A percentile compares a stretch with the other conserved stretches of the same genome.
Evolutionary conservation across 2,797 vertebrate species (phyloP).

Genomic region (Neomorphus geoffroyi): DNA sequence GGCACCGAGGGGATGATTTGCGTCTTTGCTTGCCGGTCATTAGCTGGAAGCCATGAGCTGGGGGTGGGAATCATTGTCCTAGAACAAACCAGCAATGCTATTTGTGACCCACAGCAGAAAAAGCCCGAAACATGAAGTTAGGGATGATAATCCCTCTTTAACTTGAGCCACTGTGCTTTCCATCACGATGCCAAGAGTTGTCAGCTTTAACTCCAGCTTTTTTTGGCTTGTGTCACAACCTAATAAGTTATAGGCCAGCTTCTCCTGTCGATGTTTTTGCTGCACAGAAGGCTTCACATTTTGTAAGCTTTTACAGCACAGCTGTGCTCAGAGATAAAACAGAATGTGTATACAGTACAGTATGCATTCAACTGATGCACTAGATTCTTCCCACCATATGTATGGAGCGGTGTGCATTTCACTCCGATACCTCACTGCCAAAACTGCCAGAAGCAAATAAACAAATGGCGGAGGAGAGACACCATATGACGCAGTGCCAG

Average conservation of each 20-base stretch:
- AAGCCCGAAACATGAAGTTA: background rate
- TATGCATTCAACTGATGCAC: constrained; percentile 76
- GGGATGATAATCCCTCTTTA: background rate
- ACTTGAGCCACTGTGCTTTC: constrained; percentile 40
- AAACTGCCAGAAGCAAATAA: constrained; percentile 76
- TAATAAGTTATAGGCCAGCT: constrained; percentile 72
- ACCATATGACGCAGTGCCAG: constrained; percentile 43
- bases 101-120: background rate
- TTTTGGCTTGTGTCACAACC: constrained; percentile 71
- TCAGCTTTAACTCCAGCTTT: constrained; percentile 67
- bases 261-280: constrained; percentile 77
- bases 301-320: constrained; percentile 81
- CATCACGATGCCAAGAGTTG: constrained; percentile 40
- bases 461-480: constrained; percentile 68
- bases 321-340: constrained; percentile 80
- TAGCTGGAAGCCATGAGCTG: background rate
- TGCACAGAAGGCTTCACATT: constrained; percentile 81
- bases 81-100: background rate
- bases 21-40: background rate
- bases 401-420: constrained; percentile 77
- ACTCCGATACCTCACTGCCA: constrained; percentile 72
- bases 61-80: background rate
- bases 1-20: background rate
- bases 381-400: constrained; percentile 79
- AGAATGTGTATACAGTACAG: constrained; percentile 81